phyloP scores from a whole-genome alignment of 2,113 vertebrate genomes.

The Trematomus loennbergii region DNA sequence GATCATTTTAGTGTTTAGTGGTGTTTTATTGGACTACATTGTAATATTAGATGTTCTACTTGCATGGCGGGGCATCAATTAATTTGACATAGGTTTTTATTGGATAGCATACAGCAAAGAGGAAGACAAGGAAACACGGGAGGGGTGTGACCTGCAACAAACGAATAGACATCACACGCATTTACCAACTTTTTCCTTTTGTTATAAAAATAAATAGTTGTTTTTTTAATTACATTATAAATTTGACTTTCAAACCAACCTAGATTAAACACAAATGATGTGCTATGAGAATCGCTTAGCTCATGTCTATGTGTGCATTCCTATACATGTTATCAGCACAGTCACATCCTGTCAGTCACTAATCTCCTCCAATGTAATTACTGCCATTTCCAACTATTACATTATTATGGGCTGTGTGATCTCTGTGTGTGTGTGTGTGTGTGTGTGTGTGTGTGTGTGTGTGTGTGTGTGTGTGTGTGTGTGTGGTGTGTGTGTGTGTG shows the following conservation, averaged over 20 bases:
- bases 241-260: not conserved
- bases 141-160: not conserved
- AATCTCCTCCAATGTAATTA: slow-evolving; percentile 64
- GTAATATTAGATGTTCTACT: too few species aligned
- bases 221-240: not conserved
- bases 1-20: too few species aligned
- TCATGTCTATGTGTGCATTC: slow-evolving; percentile 48
- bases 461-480: slow-evolving; percentile 34
- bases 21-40: too few species aligned
- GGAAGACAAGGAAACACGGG: slow-evolving; percentile 39
- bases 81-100: not conserved
- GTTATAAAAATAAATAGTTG: not conserved
- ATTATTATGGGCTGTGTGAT: slow-evolving; percentile 63
- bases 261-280: not conserved
- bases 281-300: not conserved
- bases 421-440: slow-evolving; percentile 22
- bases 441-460: slow-evolving; percentile 37
- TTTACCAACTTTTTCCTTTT: not conserved
- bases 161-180: not conserved
- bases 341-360: slow-evolving; percentile 64
- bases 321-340: slow-evolving; percentile 64
- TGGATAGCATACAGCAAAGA: not conserved
- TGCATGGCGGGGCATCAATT: too few species aligned
- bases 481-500: slow-evolving; percentile 24
- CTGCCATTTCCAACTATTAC: slow-evolving; percentile 74